Evolutionary conservation across 1,140 invertebrate species (phyloP).

Genomic region (Solenopsis invicta): DNA sequence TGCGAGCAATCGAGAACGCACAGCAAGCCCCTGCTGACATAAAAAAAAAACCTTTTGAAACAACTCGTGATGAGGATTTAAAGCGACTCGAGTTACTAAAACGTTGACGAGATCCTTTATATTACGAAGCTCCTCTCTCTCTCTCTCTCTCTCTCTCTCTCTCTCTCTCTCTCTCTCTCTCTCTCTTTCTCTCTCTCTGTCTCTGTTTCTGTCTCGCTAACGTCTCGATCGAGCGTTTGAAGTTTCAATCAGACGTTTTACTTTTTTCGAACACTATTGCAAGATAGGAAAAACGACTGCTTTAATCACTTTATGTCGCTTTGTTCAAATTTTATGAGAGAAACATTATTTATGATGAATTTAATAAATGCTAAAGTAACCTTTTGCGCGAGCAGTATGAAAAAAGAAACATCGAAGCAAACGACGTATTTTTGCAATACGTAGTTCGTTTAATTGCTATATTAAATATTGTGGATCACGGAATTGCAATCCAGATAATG

Average conservation of each 20-base stretch:
- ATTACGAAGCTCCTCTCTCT: not conserved
- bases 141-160: too few relatives aligned
- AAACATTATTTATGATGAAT: conserved; percentile 35
- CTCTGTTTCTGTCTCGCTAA: not conserved
- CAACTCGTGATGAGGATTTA: conserved; percentile 24
- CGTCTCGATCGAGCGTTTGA: not conserved
- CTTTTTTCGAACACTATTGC: not conserved
- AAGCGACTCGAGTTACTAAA: conserved; percentile 46
- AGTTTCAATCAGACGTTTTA: conserved; percentile 42
- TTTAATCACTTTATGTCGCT: conserved; percentile 11
- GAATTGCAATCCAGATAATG: conserved; percentile 60
- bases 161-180: too few relatives aligned
- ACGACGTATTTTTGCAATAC: conserved; percentile 42
- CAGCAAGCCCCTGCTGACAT: not conserved
- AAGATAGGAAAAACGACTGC: not conserved
- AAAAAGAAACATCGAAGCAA: conserved; percentile 3
- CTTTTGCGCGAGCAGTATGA: not conserved
- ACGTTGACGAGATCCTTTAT: conserved; percentile 38
- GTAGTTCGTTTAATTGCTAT: conserved; percentile 52
- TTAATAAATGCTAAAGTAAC: conserved; percentile 30
- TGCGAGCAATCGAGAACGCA: conserved; percentile 15
- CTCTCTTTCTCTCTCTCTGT: too few relatives aligned
- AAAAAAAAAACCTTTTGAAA: conserved; percentile 27
- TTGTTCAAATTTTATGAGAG: conserved; percentile 9
- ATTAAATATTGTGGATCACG: conserved; percentile 43